Evolutionary conservation across 2,797 vertebrate genomes (phyloP), one percentile per base, ranked within the genome.

Genomic region (Selene dorsalis): DNA sequence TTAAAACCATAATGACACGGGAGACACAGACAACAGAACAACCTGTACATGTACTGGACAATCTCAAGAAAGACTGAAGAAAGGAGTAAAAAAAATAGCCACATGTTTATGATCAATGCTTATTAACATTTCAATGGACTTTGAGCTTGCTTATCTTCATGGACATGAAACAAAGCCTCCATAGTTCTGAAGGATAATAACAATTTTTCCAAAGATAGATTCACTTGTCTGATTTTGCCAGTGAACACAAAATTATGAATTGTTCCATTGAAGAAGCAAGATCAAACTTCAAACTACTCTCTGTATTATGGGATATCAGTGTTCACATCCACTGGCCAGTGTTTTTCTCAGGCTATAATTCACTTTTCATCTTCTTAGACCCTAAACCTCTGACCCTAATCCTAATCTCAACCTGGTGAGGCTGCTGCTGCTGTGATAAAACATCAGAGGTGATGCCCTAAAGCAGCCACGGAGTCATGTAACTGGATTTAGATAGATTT

Each of bases 1-100:
- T 86, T 72, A 70, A 66, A 84, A 48, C 30, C 26, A 3, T 22
- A 60, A 60, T 7, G 6, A 57, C 4, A n/a, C 14, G 48, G 64
- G 20, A 45, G 39, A 47, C 8, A 61, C 52, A 70, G 73, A 65
- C 75, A 2, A 35, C 67, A 61, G 61, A 73, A 30, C 32, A 35
- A 8, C 28, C 50, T 68, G 32, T 26, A 35, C 6, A 35, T 35
- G 32, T 35, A 8, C 4, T 18, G 50, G 30, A 43, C 41, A 45
- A 66, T 63, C 45, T 52, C 22, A 22, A 32, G 60, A 52, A 4
- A 26, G 13, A 55, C 6, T 13, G 30, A 26, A 6, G 24, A 56
- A 30, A 28, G 11, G 28, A 32, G 41, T 32, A n/a, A 57, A 32
- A 20, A 50, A 48, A 24, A 0, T 32, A 3, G 6, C 59, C 17